Evolutionary conservation across 2,113 vertebrate genomes (phyloP).

Genomic region (Motacilla alba): DNA sequence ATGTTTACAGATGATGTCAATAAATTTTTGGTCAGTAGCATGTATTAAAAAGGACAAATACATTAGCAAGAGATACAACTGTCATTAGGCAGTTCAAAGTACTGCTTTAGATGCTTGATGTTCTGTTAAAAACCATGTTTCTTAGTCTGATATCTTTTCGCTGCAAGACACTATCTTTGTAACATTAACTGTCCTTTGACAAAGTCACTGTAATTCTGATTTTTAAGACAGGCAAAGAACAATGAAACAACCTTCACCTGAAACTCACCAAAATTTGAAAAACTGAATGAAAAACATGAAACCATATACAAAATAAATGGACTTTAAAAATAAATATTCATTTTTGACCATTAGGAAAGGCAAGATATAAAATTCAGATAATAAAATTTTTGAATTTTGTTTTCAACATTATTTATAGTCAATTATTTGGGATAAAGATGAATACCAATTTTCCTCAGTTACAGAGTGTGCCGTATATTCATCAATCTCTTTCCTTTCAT

Average conservation of each 20-base stretch:
- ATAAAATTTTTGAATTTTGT: neutral
- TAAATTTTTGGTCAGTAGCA: neutral
- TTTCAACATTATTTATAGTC: neutral
- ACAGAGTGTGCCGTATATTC: neutral
- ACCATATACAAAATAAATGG: neutral
- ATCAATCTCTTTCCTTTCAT: neutral
- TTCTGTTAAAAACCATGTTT: neutral
- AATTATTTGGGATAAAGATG: neutral
- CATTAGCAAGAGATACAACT: neutral
- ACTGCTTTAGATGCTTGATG: neutral
- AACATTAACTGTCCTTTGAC: neutral
- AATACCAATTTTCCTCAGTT: slow-evolving; percentile 71
- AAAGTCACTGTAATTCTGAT: neutral
- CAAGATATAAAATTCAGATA: neutral
- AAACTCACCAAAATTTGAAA: neutral
- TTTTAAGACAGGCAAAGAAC: neutral
- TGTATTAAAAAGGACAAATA: neutral
- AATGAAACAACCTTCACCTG: neutral
- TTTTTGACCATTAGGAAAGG: neutral
- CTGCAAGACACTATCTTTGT: neutral
- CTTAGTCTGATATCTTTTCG: neutral
- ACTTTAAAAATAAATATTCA: neutral
- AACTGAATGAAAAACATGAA: neutral
- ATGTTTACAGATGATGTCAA: neutral
- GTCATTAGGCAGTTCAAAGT: neutral